Evolutionary conservation across 1,140 invertebrate genomes (phyloP).

Genomic region (Steinernema feltiae): DNA sequence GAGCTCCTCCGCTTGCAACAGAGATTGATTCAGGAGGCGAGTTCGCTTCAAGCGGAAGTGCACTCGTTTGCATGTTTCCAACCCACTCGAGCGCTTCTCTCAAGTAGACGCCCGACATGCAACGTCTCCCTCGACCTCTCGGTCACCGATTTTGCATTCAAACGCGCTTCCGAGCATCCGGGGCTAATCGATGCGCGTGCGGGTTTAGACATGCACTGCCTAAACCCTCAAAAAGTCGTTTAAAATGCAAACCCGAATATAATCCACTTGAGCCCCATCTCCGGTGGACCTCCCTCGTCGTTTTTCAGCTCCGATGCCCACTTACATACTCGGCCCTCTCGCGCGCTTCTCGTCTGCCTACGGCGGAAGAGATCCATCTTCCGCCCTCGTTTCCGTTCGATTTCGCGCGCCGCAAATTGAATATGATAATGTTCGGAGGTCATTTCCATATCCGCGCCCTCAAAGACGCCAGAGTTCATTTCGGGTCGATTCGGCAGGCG

Average conservation of each 20-base stretch:
- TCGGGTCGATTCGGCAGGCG: too few relatives aligned
- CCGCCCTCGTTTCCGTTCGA: neutral
- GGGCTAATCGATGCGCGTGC: too few relatives aligned
- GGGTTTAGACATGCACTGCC: neutral
- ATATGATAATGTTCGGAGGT: neutral
- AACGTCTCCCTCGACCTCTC: too few relatives aligned
- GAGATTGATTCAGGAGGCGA: too few relatives aligned
- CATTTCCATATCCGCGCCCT: neutral
- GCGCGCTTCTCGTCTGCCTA: neutral
- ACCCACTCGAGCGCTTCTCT: too few relatives aligned
- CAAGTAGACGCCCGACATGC: too few relatives aligned
- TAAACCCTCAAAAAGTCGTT: neutral
- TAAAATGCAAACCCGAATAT: slow-evolving; percentile 15
- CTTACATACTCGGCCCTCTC: neutral
- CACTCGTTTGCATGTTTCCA: too few relatives aligned
- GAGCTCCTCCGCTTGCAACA: too few relatives aligned
- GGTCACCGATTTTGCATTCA: too few relatives aligned
- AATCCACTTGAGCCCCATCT: slow-evolving; percentile 4
- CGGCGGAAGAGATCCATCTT: neutral
- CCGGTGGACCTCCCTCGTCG: neutral
- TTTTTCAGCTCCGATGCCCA: neutral
- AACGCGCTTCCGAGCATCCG: too few relatives aligned
- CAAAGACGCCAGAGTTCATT: too few relatives aligned
- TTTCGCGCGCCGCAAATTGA: neutral
- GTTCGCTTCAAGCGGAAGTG: too few relatives aligned